Percentiles rank a stretch among this genome's conserved stretches.
Conservation (phyloP, 2,888 invertebrate species). For the Branchipolynoe longqiensis region DNA sequence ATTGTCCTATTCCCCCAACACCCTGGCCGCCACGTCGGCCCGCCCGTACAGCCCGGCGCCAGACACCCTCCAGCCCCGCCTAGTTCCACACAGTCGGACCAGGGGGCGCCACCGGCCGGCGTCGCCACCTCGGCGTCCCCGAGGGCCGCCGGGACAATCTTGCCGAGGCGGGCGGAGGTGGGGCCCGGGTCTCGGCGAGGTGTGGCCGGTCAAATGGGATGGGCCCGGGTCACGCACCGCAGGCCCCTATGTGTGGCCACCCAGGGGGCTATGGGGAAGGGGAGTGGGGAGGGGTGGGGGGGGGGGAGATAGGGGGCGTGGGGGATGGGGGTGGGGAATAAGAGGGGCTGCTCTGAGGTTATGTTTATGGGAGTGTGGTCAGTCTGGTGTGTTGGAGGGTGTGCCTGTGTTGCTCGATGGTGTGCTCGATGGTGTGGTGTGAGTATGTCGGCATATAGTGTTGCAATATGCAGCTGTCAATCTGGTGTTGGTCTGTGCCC, state of each 20-base stretch:
- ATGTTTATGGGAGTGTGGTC: no score
- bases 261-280: conserved; percentile 6
- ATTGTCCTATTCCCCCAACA: conserved; percentile 50
- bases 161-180: conserved; percentile 5
- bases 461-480: no score
- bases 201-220: conserved; percentile 56
- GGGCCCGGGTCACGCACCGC: conserved; percentile 47
- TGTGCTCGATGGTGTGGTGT: no score
- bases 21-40: conserved; percentile 1
- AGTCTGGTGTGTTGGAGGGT: no score
- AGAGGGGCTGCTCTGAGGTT: no score
- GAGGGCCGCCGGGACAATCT: conserved; percentile 17
- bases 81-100: not conserved
- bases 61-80: not conserved
- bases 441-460: no score
- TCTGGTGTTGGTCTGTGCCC: no score
- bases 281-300: conserved; percentile 4
- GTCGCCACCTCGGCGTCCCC: conserved; percentile 27
- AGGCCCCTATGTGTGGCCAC: not conserved
- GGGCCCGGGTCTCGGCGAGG: not conserved
- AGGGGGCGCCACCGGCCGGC: conserved; percentile 32
- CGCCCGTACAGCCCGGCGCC: not conserved
- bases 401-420: no score
- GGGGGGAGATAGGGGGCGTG: no score
- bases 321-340: no score